These are phyloP conservation scores for Cephus sareptanus DNA, from an alignment of 2,888 invertebrate species.

Conservation along the genomic window DNA sequence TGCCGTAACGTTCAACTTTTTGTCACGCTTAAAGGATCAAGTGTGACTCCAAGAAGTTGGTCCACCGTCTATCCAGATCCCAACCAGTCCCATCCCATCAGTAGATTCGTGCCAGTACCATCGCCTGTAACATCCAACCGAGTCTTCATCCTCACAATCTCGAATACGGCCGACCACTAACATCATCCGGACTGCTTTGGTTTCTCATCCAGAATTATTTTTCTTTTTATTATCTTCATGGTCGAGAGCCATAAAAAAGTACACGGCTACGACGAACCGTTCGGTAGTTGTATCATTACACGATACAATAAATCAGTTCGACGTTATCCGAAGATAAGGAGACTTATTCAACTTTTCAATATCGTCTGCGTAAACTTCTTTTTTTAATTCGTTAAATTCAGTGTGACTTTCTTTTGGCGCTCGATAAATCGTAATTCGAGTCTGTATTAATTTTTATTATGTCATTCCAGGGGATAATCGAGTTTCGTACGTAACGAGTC, in stretches of 20 bases:
- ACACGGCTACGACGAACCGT: neutral
- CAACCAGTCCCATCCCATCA: neutral
- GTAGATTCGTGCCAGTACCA: neutral
- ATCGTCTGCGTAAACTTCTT: neutral
- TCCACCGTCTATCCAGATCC: neutral
- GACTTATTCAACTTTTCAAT: neutral
- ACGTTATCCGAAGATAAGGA: neutral
- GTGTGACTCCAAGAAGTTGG: neutral
- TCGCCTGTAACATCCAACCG: neutral
- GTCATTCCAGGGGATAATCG: too few relatives aligned
- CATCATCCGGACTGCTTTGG: neutral
- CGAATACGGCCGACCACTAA: neutral
- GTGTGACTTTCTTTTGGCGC: neutral
- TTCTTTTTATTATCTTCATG: neutral
- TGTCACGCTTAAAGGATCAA: constrained; percentile 7
- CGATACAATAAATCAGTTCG: neutral
- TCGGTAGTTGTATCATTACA: neutral
- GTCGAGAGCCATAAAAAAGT: neutral
- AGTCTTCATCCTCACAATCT: neutral
- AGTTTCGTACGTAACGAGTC: too few relatives aligned
- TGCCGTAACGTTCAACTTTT: constrained; percentile 15
- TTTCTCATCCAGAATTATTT: neutral
- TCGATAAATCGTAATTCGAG: neutral
- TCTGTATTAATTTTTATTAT: neutral
- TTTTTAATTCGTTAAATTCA: neutral